Conservation (phyloP, 2,888 invertebrate genomes). For the Xanthorhoe designata region DNA sequence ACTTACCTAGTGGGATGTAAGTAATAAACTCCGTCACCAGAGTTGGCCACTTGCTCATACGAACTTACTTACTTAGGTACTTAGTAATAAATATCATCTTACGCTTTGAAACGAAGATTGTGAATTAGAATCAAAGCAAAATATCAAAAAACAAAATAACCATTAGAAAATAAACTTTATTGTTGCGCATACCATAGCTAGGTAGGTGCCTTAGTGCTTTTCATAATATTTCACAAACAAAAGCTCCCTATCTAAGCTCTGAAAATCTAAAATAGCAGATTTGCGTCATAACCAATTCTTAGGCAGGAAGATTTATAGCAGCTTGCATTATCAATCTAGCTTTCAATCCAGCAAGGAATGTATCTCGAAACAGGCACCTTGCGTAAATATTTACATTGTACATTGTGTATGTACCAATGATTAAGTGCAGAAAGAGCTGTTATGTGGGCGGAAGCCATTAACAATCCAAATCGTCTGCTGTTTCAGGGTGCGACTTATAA, state of each 20-base stretch:
- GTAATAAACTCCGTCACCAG: too few relatives aligned
- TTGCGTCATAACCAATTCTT: conserved; percentile 63
- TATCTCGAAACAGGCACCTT: conserved; percentile 47
- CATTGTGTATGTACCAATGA: conserved; percentile 27
- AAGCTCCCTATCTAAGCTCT: conserved; percentile 45
- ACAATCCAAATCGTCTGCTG: conserved; percentile 2
- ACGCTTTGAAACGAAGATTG: too few relatives aligned
- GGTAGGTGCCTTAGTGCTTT: conserved; percentile 47
- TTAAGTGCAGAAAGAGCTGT: conserved; percentile 12
- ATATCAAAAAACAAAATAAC: not conserved
- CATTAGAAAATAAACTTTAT: not conserved
- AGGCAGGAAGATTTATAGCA: conserved; percentile 36
- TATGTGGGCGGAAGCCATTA: conserved; percentile 3
- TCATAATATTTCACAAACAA: conserved; percentile 54
- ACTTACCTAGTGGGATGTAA: too few relatives aligned
- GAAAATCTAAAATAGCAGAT: conserved; percentile 52
- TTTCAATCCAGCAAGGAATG: conserved; percentile 41
- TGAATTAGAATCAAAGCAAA: too few relatives aligned
- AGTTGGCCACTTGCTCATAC: too few relatives aligned
- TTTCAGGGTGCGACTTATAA: conserved; percentile 63
- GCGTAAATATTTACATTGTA: conserved; percentile 63
- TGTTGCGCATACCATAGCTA: not conserved
- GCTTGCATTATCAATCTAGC: conserved; percentile 27
- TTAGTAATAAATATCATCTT: too few relatives aligned
- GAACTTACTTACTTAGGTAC: too few relatives aligned